Evolutionary conservation across 2,797 vertebrate genomes (phyloP).

Genomic region (Lophotriccus pileatus): DNA sequence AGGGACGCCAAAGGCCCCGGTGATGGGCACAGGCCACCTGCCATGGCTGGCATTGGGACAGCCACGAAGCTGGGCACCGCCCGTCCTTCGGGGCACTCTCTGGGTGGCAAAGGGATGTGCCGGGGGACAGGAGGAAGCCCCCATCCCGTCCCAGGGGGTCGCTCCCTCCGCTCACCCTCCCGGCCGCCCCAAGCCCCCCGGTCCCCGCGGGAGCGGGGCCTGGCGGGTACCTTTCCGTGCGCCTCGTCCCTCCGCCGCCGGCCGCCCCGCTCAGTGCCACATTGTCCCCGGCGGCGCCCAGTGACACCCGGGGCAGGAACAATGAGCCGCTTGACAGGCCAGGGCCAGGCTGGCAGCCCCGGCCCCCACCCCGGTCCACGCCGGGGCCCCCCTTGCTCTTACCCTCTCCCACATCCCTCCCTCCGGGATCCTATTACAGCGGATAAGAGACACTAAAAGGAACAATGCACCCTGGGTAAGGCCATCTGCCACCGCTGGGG

Average conservation of each 20-base stretch:
- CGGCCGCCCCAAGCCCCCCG: not conserved
- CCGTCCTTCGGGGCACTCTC: slow-evolving; percentile 15
- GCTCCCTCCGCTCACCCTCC: not conserved
- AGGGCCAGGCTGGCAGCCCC: slow-evolving; percentile 73
- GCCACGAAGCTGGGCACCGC: not conserved
- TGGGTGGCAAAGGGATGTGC: not conserved
- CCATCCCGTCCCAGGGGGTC: not conserved
- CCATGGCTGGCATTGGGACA: not conserved
- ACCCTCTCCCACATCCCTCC: slow-evolving; percentile 80
- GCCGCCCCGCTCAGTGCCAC: slow-evolving; percentile 73
- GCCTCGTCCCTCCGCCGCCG: slow-evolving; percentile 27
- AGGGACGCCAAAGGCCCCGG: not conserved
- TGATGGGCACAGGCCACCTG: slow-evolving; percentile 26
- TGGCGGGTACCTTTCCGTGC: slow-evolving; percentile 20
- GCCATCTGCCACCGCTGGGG: slow-evolving; percentile 67
- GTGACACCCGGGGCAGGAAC: slow-evolving; percentile 74
- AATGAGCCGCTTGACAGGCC: slow-evolving; percentile 79
- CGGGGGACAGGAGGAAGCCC: not conserved
- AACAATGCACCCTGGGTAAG: slow-evolving; percentile 73
- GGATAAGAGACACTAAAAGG: slow-evolving; percentile 78
- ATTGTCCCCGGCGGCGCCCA: slow-evolving; percentile 71
- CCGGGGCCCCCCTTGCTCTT: slow-evolving; percentile 68
- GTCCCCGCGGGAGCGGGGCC: not conserved
- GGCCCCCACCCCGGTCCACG: slow-evolving; percentile 59
- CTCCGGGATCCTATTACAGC: slow-evolving; percentile 83